phyloP scores from a whole-genome alignment of 2,797 vertebrate genomes.

The Echeneis naucrates region DNA sequence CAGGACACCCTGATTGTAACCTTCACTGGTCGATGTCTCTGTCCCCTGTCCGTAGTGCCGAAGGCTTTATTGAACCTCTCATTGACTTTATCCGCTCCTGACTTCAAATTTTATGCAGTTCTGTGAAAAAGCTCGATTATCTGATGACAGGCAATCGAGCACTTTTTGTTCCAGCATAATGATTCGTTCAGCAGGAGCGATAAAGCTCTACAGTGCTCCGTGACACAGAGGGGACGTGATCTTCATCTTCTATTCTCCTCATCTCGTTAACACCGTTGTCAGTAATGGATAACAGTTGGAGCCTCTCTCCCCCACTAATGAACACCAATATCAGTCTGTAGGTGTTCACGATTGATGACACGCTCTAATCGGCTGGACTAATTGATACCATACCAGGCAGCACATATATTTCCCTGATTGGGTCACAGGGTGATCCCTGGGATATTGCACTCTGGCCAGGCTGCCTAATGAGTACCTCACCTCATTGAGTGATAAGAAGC shows the following conservation, averaged over 20 bases:
- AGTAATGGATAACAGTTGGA: slow-evolving; percentile 63
- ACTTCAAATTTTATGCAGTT: not conserved
- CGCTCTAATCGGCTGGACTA: slow-evolving; percentile 66
- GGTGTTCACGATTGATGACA: slow-evolving; percentile 72
- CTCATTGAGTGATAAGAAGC: slow-evolving; percentile 72
- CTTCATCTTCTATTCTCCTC: slow-evolving; percentile 47
- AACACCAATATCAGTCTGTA: slow-evolving; percentile 65
- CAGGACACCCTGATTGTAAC: not conserved
- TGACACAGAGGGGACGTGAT: slow-evolving; percentile 41
- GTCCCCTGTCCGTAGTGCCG: not conserved
- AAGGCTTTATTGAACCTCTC: slow-evolving; percentile 26
- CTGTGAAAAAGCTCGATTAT: slow-evolving; percentile 15
- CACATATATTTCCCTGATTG: slow-evolving; percentile 69
- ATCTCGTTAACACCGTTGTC: slow-evolving; percentile 67
- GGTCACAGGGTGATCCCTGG: slow-evolving; percentile 63
- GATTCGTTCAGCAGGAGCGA: slow-evolving; percentile 46
- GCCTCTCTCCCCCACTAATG: slow-evolving; percentile 65
- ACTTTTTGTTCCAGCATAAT: not conserved
- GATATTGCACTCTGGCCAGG: slow-evolving; percentile 63
- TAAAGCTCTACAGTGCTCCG: slow-evolving; percentile 42
- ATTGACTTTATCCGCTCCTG: slow-evolving; percentile 5
- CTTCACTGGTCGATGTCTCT: not conserved
- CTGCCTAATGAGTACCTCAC: slow-evolving; percentile 68
- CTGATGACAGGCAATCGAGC: not conserved
- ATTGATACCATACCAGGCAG: slow-evolving; percentile 70